phyloP scores from a whole-genome alignment of 2,113 vertebrate genomes.

The Nyctibius bracteatus region DNA sequence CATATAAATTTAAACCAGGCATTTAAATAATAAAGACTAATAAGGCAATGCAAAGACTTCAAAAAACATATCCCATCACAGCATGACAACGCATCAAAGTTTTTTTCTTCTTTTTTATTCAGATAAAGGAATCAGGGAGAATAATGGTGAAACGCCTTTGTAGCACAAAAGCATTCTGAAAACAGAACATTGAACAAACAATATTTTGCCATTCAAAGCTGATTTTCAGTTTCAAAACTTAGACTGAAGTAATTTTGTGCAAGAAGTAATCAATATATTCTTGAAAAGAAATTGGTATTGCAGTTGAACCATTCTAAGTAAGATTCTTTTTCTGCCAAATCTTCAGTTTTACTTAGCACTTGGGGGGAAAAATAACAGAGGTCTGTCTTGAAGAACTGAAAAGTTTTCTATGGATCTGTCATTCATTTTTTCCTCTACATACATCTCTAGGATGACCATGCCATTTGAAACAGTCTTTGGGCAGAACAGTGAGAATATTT shows the following conservation, averaged over 20 bases:
- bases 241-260: background rate
- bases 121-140: slow-evolving; percentile 59
- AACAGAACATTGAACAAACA: slow-evolving; percentile 43
- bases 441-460: background rate
- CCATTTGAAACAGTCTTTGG: background rate
- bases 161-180: slow-evolving; percentile 44
- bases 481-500: background rate
- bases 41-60: slow-evolving; percentile 67
- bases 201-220: slow-evolving; percentile 16
- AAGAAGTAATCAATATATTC: background rate
- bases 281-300: background rate
- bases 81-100: slow-evolving; percentile 69
- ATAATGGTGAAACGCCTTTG: slow-evolving; percentile 27
- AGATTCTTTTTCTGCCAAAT: background rate
- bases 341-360: background rate
- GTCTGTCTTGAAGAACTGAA: background rate
- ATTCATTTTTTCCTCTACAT: background rate
- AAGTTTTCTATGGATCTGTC: background rate
- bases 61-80: slow-evolving; percentile 70
- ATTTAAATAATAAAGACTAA: slow-evolving; percentile 77
- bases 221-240: slow-evolving; percentile 21
- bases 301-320: background rate
- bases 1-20: slow-evolving; percentile 74
- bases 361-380: background rate
- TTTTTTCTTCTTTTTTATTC: slow-evolving; percentile 49